Evolutionary conservation across 2,113 vertebrate genomes (phyloP).

Genomic region (Larimichthys crocea): DNA sequence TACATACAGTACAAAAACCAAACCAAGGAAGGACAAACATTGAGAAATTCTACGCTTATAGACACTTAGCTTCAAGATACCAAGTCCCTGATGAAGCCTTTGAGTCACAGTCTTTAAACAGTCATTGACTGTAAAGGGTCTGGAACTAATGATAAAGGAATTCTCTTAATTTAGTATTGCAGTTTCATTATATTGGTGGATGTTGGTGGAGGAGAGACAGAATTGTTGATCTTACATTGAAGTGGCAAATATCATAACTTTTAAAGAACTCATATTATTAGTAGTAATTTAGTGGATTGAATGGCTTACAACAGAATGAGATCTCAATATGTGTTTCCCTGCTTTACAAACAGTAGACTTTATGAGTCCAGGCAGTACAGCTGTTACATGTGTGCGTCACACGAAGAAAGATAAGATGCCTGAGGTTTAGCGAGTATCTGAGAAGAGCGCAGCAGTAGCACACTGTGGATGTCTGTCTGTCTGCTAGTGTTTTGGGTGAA

Average conservation of each 20-base stretch:
- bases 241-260: background rate
- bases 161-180: background rate
- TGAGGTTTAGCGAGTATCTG: constrained; percentile 48
- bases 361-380: background rate
- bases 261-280: background rate
- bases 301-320: background rate
- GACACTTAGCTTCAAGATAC: background rate
- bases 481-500: constrained; percentile 47
- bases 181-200: background rate
- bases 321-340: background rate
- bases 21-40: background rate
- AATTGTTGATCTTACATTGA: background rate
- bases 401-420: constrained; percentile 19
- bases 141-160: background rate
- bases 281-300: background rate
- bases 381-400: constrained; percentile 15
- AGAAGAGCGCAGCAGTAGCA: constrained; percentile 32
- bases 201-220: background rate
- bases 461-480: constrained; percentile 29
- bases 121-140: background rate
- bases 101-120: background rate
- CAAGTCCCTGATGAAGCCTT: background rate
- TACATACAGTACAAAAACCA: too few relatives aligned
- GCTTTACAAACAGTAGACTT: background rate
- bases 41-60: background rate